These are phyloP conservation scores for Monomorium pharaonis DNA, from an alignment of 1,140 invertebrate species.

Conservation along the genomic window DNA sequence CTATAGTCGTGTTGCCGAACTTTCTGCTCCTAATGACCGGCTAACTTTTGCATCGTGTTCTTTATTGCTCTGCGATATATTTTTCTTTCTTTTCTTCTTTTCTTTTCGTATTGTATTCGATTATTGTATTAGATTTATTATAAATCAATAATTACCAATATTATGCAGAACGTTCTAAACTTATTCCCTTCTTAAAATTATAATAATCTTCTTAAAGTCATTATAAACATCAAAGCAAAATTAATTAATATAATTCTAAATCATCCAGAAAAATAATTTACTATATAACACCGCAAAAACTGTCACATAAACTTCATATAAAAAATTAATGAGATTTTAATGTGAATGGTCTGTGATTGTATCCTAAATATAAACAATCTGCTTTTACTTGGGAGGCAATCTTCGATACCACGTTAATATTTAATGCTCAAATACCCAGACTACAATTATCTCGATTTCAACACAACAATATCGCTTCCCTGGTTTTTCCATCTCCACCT, in stretches of 20 bases:
- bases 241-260: background rate
- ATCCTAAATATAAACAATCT: background rate
- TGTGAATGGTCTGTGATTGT: background rate
- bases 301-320: background rate
- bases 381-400: background rate
- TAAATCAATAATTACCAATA: constrained; percentile 9
- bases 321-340: background rate
- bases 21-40: constrained; percentile 35
- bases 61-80: background rate
- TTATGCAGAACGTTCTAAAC: background rate
- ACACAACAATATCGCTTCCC: constrained; percentile 2
- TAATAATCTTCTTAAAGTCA: background rate
- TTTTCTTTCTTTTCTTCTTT: constrained; percentile 1
- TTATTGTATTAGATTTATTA: background rate
- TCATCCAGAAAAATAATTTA: too few relatives aligned
- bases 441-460: constrained; percentile 24
- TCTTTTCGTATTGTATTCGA: background rate
- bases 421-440: background rate
- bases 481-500: constrained; percentile 15
- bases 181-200: background rate
- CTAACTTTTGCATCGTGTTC: constrained; percentile 27
- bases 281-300: background rate
- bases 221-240: background rate
- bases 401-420: background rate
- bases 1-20: constrained; percentile 13